phyloP scores from a whole-genome alignment of 2,113 vertebrate genomes.

The Clinocottus analis region DNA sequence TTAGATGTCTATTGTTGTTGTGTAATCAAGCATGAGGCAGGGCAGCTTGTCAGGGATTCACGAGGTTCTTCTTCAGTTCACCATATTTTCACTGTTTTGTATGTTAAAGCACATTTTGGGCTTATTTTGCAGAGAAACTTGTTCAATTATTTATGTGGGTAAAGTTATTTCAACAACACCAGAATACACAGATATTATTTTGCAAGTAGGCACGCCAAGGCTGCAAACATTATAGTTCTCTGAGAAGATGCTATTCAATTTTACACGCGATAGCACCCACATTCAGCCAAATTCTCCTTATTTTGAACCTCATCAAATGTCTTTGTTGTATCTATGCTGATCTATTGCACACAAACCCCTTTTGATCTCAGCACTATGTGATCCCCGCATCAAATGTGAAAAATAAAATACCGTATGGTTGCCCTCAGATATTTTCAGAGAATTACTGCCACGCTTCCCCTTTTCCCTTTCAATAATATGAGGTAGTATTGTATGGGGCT shows the following conservation, averaged over 20 bases:
- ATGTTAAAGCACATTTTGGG: slow-evolving; percentile 52
- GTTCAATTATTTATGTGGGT: slow-evolving; percentile 71
- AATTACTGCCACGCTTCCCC: slow-evolving; percentile 70
- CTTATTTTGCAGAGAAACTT: slow-evolving; percentile 55
- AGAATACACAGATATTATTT: slow-evolving; percentile 55
- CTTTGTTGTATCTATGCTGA: slow-evolving; percentile 66
- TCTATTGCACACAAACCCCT: slow-evolving; percentile 38
- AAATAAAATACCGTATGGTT: slow-evolving; percentile 62
- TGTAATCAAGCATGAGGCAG: slow-evolving; percentile 68
- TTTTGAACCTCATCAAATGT: slow-evolving; percentile 59
- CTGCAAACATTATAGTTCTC: slow-evolving; percentile 39
- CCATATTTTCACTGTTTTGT: slow-evolving; percentile 53
- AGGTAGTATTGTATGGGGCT: slow-evolving; percentile 74
- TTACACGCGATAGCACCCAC: slow-evolving; percentile 19
- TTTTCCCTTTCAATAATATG: slow-evolving; percentile 73
- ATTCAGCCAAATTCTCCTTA: slow-evolving; percentile 39
- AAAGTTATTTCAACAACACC: slow-evolving; percentile 47
- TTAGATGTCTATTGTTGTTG: slow-evolving; percentile 78
- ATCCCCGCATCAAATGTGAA: slow-evolving; percentile 58
- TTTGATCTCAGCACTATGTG: slow-evolving; percentile 62
- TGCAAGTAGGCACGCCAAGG: slow-evolving; percentile 2
- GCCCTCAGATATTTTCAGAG: slow-evolving; percentile 74
- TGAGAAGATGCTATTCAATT: slow-evolving; percentile 51
- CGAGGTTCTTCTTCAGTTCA: slow-evolving; percentile 39
- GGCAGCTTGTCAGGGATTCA: slow-evolving; percentile 61